Percentiles rank a stretch among this genome's conserved stretches.
Conservation (phyloP, 2,797 vertebrate genomes). For the Valencia hispanica region DNA sequence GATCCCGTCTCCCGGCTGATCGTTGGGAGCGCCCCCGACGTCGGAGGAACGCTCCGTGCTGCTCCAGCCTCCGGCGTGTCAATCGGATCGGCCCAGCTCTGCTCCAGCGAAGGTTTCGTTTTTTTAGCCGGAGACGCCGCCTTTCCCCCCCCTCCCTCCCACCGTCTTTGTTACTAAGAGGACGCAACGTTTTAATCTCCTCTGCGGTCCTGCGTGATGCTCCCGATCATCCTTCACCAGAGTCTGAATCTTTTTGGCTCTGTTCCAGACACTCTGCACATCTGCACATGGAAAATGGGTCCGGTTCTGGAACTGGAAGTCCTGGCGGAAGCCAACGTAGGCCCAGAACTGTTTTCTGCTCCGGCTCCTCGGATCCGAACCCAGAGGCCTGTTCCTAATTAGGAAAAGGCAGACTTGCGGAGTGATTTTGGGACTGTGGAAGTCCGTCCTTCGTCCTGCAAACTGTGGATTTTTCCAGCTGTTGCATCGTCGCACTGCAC, state of each 20-base stretch:
- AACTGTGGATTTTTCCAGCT: conserved; percentile 60
- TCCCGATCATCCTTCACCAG: conserved; percentile 41
- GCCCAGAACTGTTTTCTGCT: conserved; percentile 26
- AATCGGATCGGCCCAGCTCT: conserved; percentile 69
- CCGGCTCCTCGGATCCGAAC: conserved; percentile 22
- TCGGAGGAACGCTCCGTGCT: conserved; percentile 43
- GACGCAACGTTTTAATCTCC: conserved; percentile 29
- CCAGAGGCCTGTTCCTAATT: conserved; percentile 62
- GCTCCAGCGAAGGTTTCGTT: conserved; percentile 56
- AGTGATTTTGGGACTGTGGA: conserved; percentile 25
- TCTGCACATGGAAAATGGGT: conserved; percentile 40
- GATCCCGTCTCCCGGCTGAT: conserved; percentile 63
- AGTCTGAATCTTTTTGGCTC: conserved; percentile 49
- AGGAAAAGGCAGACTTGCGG: conserved; percentile 57
- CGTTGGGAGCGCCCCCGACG: conserved; percentile 47
- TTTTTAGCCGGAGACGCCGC: conserved; percentile 53
- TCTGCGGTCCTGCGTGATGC: conserved; percentile 26
- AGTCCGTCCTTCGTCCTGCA: conserved; percentile 32
- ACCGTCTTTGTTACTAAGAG: conserved; percentile 41
- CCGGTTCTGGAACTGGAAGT: conserved; percentile 15
- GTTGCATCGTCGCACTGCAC: conserved; percentile 76
- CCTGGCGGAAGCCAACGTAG: conserved; percentile 6
- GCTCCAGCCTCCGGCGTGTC: conserved; percentile 54
- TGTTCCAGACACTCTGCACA: conserved; percentile 38
- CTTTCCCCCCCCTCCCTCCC: too few relatives aligned